Base-by-base conservation (phyloP, 2,888 invertebrate genomes). In the Epinotia bilunana region DNA sequence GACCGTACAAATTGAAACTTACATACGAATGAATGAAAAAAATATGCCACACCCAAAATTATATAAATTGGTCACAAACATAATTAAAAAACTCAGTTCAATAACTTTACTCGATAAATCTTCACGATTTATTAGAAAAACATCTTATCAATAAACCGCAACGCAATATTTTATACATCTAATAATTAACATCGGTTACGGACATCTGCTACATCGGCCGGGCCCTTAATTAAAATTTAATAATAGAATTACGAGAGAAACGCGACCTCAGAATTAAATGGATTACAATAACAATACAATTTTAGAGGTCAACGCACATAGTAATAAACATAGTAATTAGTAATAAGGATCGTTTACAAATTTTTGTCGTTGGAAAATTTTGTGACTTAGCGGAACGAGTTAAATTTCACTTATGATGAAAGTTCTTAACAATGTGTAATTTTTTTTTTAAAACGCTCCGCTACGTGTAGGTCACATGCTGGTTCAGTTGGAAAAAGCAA, bases 141-240 rank as follows among this genome's bases (percentile, higher is more conserved):
- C 39, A 13, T 58, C 23, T 13, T 7, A 64, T 58, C 23, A 72
- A 46, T 64, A 64, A 58, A 13, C 61, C 46, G 39, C 55, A 49
- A 12, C 20, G 65, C 60, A 46, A 33, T 73, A 67, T 49, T 67
- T 60, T 53, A 67, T 58, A 68, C 62, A 73, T 73, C 68, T 57
- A 68, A 69, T 69, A 63, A 73, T 73, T 69, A 58, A 69, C 73
- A 73, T 73, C 73, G 23, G 73, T 67, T 73, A 61, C 60, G 33
- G 23, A 73, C 73, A 73, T 73, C 73, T 73, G 73, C 62, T 73
- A 69, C 73, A 20, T 63, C 23, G 73, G 68, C 53, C 58, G 67
- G 43, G 73, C 53, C 72, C 85, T 90, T 90, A 90, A 91, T 91
- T 91, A 90, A 90, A 88, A 90, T 89, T 87, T 86, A 88, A 90